phyloP scores from a whole-genome alignment of 2,888 invertebrate genomes.

The Sturmia bella region DNA sequence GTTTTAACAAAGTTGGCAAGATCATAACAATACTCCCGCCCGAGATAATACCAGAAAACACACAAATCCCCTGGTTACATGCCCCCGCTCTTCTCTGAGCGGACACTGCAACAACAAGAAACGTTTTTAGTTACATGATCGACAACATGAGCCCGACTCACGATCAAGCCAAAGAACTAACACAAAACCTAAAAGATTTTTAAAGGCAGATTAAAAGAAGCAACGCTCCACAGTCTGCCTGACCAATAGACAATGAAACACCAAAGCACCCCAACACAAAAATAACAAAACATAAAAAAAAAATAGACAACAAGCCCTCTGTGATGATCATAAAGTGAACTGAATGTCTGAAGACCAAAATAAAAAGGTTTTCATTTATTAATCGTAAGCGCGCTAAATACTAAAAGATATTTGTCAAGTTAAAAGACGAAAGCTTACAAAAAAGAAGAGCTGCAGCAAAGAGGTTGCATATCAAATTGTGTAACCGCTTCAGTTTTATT shows the following conservation, averaged over 20 bases:
- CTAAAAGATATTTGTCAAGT: constrained; percentile 52
- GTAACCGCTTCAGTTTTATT: too few species aligned
- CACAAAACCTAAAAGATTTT: constrained; percentile 41
- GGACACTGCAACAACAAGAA: not conserved
- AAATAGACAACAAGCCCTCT: constrained; percentile 36
- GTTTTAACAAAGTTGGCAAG: constrained; percentile 5
- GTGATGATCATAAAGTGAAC: constrained; percentile 45
- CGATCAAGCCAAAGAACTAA: constrained; percentile 27
- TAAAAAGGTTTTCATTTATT: constrained; percentile 24
- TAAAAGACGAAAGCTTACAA: not conserved
- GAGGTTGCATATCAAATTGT: too few species aligned
- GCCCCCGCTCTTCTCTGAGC: not conserved
- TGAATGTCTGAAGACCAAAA: constrained; percentile 2
- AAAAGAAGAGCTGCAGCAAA: too few species aligned
- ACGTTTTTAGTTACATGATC: constrained; percentile 32
- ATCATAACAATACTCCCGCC: constrained; percentile 37
- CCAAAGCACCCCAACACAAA: constrained; percentile 17
- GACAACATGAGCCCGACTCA: constrained; percentile 52
- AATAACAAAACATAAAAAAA: constrained; percentile 11
- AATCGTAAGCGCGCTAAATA: constrained; percentile 41
- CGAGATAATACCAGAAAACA: constrained; percentile 12
- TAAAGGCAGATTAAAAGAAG: constrained; percentile 46
- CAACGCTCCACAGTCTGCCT: not conserved
- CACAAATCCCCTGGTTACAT: not conserved
- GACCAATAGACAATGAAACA: constrained; percentile 14